phyloP scores from a whole-genome alignment of 2,113 vertebrate species.

The Pseudorasbora parva region DNA sequence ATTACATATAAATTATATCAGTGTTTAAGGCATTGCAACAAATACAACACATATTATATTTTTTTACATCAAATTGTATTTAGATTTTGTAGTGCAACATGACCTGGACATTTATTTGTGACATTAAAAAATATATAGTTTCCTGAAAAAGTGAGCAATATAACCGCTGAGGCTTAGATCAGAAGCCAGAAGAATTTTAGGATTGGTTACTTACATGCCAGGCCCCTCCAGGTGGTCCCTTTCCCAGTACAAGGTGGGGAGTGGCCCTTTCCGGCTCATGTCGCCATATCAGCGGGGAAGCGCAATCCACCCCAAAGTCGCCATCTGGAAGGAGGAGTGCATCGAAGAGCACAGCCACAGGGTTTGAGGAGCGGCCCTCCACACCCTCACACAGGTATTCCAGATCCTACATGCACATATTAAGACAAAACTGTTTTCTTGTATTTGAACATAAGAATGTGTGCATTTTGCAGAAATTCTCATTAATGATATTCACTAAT shows the following conservation, averaged over 20 bases:
- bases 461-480: too few species aligned
- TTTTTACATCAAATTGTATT: background rate
- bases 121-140: background rate
- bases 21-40: too few species aligned
- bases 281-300: conserved; percentile 74
- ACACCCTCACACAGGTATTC: conserved; percentile 81
- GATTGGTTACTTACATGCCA: conserved; percentile 76
- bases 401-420: conserved; percentile 69
- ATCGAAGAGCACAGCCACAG: conserved; percentile 81
- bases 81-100: background rate
- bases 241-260: conserved; percentile 80
- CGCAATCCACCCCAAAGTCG: conserved; percentile 75
- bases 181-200: background rate
- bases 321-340: conserved; percentile 79
- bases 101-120: background rate
- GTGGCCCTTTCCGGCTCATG: conserved; percentile 70
- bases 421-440: background rate
- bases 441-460: background rate
- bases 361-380: conserved; percentile 80
- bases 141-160: background rate
- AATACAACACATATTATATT: too few species aligned
- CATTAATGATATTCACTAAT: background rate
- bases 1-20: too few species aligned
- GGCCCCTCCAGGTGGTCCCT: conserved; percentile 78
- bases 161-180: background rate